A percentile compares a stretch with the other conserved stretches of the same genome.
Conservation (phyloP, 2,888 invertebrate genomes). For the Quadroppia sp. region DNA sequence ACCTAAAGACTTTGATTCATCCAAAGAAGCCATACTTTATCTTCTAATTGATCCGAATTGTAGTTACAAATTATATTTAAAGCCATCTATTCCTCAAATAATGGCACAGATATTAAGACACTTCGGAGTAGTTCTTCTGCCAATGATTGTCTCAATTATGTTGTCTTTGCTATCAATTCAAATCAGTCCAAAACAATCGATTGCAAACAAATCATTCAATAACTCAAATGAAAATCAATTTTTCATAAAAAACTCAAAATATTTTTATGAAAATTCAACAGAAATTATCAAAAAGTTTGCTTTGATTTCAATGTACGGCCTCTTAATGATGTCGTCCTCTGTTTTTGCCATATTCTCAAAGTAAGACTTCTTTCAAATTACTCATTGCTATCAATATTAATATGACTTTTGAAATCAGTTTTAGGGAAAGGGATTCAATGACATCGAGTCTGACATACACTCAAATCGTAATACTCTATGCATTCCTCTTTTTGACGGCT, state of each 20-base stretch:
- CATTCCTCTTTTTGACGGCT: not conserved
- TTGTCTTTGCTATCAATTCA: slow-evolving; percentile 40
- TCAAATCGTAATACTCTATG: slow-evolving; percentile 10
- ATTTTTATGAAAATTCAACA: not conserved
- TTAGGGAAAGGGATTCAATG: not conserved
- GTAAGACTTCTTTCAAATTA: not conserved
- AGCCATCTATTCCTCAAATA: slow-evolving; percentile 36
- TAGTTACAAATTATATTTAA: slow-evolving; percentile 42
- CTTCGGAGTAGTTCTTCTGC: slow-evolving; percentile 37
- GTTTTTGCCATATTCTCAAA: not conserved
- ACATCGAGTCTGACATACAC: slow-evolving; percentile 1
- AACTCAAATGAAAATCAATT: not conserved
- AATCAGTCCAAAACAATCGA: not conserved
- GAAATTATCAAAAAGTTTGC: not conserved
- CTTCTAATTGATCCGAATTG: slow-evolving; percentile 47
- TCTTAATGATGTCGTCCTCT: not conserved
- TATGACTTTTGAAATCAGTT: not conserved
- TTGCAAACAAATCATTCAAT: not conserved
- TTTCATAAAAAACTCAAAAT: not conserved
- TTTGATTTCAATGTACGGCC: not conserved
- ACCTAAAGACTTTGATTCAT: slow-evolving; percentile 10
- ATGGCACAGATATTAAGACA: slow-evolving; percentile 42
- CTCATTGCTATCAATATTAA: not conserved
- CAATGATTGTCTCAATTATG: slow-evolving; percentile 36
- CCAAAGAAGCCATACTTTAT: slow-evolving; percentile 40